A percentile compares a stretch with the other conserved stretches of the same genome.
phyloP scores from a whole-genome alignment of 2,888 invertebrate species.

The Neelides folsomi region DNA sequence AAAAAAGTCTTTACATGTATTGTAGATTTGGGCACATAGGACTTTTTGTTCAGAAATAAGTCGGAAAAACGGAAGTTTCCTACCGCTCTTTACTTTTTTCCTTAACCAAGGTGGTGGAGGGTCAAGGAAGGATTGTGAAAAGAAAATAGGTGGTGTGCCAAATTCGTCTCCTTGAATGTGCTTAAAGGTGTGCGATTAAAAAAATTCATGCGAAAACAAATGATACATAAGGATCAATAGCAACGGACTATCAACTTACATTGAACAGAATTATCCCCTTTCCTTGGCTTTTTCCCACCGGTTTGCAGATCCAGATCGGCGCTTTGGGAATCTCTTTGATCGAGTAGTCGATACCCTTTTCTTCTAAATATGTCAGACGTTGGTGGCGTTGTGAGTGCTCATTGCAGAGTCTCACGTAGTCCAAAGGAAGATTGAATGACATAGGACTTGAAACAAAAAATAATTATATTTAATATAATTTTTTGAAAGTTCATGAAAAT shows the following conservation, averaged over 20 bases:
- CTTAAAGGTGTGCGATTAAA: not conserved
- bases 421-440: constrained; percentile 66
- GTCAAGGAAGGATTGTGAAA: not conserved
- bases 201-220: not conserved
- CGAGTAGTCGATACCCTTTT: constrained; percentile 35
- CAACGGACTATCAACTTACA: constrained; percentile 45
- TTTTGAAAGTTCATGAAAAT: no score
- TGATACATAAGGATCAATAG: not conserved
- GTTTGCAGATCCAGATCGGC: constrained; percentile 66
- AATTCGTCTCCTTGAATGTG: not conserved
- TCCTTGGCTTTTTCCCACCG: constrained; percentile 72
- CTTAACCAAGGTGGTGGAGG: no score
- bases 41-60: no score
- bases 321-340: constrained; percentile 39
- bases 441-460: constrained; percentile 48
- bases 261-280: constrained; percentile 68
- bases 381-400: constrained; percentile 50
- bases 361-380: constrained; percentile 36
- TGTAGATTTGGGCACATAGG: no score
- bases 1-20: no score
- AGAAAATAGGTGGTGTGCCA: constrained; percentile 3
- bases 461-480: no score
- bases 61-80: no score
- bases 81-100: no score
- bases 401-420: constrained; percentile 68